Conservation (phyloP, 2,888 invertebrate species). For the Chalcosyrphus nemorum region DNA sequence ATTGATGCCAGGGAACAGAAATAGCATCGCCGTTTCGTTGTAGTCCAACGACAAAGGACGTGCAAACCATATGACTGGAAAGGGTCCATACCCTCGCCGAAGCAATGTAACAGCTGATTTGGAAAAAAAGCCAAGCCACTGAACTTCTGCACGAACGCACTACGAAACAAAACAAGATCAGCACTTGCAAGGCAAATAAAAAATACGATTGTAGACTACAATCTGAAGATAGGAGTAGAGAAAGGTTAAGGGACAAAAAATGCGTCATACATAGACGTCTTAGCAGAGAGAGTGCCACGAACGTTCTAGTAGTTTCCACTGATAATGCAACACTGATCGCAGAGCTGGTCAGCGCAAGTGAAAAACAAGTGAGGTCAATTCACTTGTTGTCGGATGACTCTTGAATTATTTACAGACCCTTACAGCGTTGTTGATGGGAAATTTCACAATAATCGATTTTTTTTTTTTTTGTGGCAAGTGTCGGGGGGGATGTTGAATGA, state of each 20-base stretch:
- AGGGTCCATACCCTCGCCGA: conserved; percentile 28
- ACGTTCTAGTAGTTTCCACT: conserved; percentile 19
- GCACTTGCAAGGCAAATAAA: not conserved
- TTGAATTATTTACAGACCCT: not conserved
- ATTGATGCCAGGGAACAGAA: conserved; percentile 68
- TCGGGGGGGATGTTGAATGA: no score
- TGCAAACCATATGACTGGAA: conserved; percentile 1
- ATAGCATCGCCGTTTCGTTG: conserved; percentile 47
- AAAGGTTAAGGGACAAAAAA: conserved; percentile 69
- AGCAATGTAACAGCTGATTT: conserved; percentile 68
- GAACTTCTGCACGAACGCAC: conserved; percentile 49
- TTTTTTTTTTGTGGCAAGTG: not conserved
- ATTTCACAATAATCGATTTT: not conserved
- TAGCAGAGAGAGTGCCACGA: conserved; percentile 7
- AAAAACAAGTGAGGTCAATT: conserved; percentile 45
- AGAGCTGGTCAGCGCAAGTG: not conserved
- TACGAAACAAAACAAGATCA: conserved; percentile 29
- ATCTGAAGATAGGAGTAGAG: conserved; percentile 22
- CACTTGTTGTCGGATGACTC: conserved; percentile 14
- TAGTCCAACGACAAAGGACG: conserved; percentile 32
- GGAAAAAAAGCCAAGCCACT: conserved; percentile 42
- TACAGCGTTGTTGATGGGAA: not conserved
- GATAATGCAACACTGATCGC: conserved; percentile 34
- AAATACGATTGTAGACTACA: not conserved
- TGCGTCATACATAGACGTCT: conserved; percentile 48